Evolutionary conservation across 2,888 invertebrate genomes (phyloP).

Genomic region (Therioaphis trifolii): DNA sequence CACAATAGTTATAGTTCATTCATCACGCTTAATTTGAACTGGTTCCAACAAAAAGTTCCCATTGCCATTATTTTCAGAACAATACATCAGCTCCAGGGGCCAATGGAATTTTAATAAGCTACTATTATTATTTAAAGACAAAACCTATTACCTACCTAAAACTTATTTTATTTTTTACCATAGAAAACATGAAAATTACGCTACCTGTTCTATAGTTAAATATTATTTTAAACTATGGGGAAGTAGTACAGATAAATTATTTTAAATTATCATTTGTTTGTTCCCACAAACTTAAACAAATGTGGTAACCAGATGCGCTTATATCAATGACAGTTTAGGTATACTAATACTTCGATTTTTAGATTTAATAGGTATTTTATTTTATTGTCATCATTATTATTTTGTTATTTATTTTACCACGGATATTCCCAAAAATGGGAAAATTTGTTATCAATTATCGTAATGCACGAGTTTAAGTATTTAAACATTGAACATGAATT

Average conservation of each 20-base stretch:
- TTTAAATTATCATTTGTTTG: neutral
- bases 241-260: neutral
- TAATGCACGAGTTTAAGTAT: too few relatives aligned
- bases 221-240: neutral
- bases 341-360: too few relatives aligned
- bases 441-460: too few relatives aligned
- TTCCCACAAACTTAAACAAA: neutral
- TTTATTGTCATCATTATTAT: too few relatives aligned
- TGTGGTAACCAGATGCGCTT: neutral
- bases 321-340: too few relatives aligned
- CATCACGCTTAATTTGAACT: constrained; percentile 4
- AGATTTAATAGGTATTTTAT: too few relatives aligned
- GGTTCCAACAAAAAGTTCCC: constrained; percentile 21
- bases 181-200: neutral
- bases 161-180: neutral
- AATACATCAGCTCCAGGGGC: neutral
- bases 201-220: neutral
- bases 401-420: too few relatives aligned
- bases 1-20: neutral
- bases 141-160: neutral
- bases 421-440: too few relatives aligned
- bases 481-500: too few relatives aligned
- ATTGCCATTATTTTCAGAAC: constrained; percentile 38
- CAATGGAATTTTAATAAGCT: neutral
- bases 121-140: constrained; percentile 23